Base-by-base conservation (phyloP, 2,888 invertebrate genomes). In the Macrophya alboannulata region DNA sequence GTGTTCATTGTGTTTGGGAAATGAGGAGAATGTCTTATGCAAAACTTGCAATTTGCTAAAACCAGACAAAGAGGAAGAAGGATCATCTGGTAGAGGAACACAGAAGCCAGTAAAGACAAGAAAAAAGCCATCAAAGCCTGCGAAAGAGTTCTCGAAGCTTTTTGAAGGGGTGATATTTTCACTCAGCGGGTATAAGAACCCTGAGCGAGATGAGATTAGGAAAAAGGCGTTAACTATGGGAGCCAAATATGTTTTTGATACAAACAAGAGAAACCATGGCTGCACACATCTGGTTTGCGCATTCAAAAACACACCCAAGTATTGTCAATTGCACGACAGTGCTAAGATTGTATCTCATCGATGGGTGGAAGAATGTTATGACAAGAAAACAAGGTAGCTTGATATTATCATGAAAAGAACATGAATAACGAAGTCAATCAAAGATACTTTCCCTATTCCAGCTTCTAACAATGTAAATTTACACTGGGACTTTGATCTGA, bases 241-340 rank as follows among this genome's bases (percentile, higher is more conserved):
- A 6, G 93, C 91, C 0, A 91, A 86, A 83, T 93, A 93, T 71
- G 87, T 92, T 59, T 91, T 90, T 4, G 88, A 93, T 89, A 93
- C 92, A 5, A 91, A 93, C 85, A 90, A 89, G 5, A 91, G 89
- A 15, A 90, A 91, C 85, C 92, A 91, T 31, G 90, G 87, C 84
- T 93, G 93, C 51, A 92, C 91, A 48, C 91, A 93, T 88, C 88
- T 93, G 15, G 89, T 93, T 15, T 93, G 93, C 88, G 93, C 93
- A 45, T 93, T 93, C 68, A 91, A 90, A 86, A 93, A 93, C 85
- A 93, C 93, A n/a, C 93, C 93, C 5, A 93, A 93, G 72, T 90
- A 86, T 68, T 90, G 91, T 48, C 91, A 92, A 84, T 86, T 93
- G 4, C 91, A 90, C 51, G 90, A 90, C 21, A 89, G 90, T 59